A percentile compares a stretch with the other conserved stretches of the same genome.
phyloP scores from a whole-genome alignment of 2,888 invertebrate genomes.

The Cremastobaeus sp. region DNA sequence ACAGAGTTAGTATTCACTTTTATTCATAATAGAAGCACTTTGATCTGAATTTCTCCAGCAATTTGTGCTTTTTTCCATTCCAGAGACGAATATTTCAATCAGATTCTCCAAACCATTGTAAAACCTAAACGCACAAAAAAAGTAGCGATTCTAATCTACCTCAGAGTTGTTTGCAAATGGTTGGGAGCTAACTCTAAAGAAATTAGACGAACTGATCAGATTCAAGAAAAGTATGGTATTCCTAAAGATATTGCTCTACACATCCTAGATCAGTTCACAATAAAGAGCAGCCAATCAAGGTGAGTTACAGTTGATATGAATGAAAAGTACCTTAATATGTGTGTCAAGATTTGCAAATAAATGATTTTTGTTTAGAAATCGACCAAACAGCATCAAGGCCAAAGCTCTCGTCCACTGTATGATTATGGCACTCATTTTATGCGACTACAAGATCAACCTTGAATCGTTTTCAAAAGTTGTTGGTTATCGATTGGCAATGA shows the following conservation, averaged over 20 bases:
- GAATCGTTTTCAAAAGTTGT: background rate
- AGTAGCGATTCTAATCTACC: slow-evolving; percentile 23
- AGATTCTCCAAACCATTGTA: slow-evolving; percentile 1
- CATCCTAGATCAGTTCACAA: too few relatives aligned
- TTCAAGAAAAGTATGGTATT: background rate
- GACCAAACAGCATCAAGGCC: slow-evolving; percentile 20
- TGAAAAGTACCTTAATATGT: background rate
- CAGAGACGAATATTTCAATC: slow-evolving; percentile 1
- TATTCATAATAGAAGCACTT: slow-evolving; percentile 1
- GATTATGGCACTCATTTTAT: slow-evolving; percentile 1
- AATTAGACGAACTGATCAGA: background rate
- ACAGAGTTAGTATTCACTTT: slow-evolving; percentile 12
- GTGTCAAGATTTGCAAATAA: background rate
- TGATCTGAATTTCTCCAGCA: background rate
- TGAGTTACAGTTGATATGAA: too few relatives aligned
- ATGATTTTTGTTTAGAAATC: slow-evolving; percentile 3
- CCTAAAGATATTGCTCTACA: slow-evolving; percentile 10
- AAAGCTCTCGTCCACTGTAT: slow-evolving; percentile 35
- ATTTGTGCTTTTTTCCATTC: background rate
- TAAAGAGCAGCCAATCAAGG: too few relatives aligned
- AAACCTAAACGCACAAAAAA: slow-evolving; percentile 35
- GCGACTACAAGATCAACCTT: slow-evolving; percentile 15
- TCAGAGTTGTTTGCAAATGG: slow-evolving; percentile 13
- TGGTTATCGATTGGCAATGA: background rate
- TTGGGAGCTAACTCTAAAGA: background rate